phyloP scores from a whole-genome alignment of 2,113 vertebrate species.

The Theristicus caerulescens region DNA sequence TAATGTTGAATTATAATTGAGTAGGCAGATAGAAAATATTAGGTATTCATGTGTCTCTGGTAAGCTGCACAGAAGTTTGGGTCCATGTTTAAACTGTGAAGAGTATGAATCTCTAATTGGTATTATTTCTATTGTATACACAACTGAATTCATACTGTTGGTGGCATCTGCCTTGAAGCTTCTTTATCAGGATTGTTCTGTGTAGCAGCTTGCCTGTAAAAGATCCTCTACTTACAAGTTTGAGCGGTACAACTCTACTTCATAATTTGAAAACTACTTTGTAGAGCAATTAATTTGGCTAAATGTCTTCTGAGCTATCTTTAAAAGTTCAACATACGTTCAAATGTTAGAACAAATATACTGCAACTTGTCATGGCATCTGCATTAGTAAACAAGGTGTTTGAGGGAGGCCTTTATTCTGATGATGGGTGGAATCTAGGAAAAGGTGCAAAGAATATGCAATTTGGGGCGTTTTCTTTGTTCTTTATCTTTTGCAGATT shows the following conservation, averaged over 20 bases:
- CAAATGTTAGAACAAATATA: constrained; percentile 14
- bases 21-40: background rate
- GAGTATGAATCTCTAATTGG: background rate
- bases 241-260: background rate
- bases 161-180: background rate
- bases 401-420: background rate
- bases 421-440: background rate
- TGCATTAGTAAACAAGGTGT: background rate
- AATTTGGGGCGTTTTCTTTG: background rate
- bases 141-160: background rate
- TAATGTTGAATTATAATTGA: background rate
- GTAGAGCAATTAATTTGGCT: background rate
- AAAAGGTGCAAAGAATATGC: background rate
- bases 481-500: constrained; percentile 4
- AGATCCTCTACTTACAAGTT: background rate
- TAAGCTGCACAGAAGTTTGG: background rate
- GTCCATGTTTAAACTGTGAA: background rate
- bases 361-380: background rate
- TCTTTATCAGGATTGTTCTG: background rate
- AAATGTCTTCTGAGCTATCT: background rate
- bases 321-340: background rate
- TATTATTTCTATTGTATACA: background rate
- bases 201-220: background rate
- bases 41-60: background rate
- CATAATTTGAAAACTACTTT: background rate